phyloP scores from a whole-genome alignment of 2,888 invertebrate species.

The Acanthococcus lagerstroemiae region DNA sequence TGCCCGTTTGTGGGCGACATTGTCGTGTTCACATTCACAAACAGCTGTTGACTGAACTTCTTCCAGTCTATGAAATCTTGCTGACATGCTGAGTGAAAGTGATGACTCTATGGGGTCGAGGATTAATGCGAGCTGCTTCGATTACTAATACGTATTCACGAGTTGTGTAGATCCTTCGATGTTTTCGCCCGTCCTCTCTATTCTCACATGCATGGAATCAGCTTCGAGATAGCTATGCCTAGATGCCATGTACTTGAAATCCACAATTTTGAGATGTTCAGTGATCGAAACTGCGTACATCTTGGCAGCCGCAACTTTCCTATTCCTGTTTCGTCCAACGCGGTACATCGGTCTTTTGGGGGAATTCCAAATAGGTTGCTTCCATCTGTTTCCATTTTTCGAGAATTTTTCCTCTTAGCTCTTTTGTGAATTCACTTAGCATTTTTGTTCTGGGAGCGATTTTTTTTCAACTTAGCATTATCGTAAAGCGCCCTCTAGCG shows the following conservation, averaged over 20 bases:
- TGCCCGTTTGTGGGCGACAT: background rate
- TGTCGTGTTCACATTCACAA: background rate
- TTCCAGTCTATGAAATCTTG: conserved; percentile 7
- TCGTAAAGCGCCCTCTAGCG: no score
- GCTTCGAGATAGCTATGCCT: conserved; percentile 1
- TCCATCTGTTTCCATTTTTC: no score
- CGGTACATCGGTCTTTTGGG: no score
- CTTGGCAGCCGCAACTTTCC: conserved; percentile 1
- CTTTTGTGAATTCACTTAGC: no score
- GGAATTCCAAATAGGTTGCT: no score
- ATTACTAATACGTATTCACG: conserved; percentile 11
- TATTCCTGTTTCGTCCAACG: background rate
- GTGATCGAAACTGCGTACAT: conserved; percentile 5
- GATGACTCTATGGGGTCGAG: background rate
- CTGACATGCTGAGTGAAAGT: background rate
- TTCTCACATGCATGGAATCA: background rate
- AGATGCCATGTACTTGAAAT: conserved; percentile 3
- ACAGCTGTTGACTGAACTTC: background rate
- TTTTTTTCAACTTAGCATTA: no score
- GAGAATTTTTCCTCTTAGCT: no score
- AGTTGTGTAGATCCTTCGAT: conserved; percentile 6
- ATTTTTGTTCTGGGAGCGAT: no score
- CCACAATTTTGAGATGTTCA: background rate
- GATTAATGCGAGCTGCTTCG: background rate
- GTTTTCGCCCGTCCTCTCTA: background rate